phyloP scores from a whole-genome alignment of 2,797 vertebrate species.

The Helostoma temminkii region DNA sequence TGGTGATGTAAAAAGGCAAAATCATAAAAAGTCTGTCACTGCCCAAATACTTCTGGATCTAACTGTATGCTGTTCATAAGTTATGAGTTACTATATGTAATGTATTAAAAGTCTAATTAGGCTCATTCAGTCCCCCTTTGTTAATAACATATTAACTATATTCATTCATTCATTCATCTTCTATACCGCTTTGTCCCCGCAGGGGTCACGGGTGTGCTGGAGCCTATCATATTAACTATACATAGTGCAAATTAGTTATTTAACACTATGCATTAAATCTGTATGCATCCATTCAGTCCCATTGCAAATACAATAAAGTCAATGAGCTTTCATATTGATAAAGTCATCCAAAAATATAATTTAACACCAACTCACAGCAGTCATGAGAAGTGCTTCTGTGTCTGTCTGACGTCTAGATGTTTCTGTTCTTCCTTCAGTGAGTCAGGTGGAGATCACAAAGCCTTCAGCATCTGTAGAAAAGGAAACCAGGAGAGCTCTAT shows the following conservation, averaged over 20 bases:
- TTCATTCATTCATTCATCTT: too few relatives aligned
- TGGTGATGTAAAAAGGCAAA: too few relatives aligned
- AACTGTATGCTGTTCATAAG: too few relatives aligned
- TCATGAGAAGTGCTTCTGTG: neutral
- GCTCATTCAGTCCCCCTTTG: too few relatives aligned
- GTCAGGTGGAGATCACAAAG: conserved; percentile 73
- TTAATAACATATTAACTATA: neutral
- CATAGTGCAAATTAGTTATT: too few relatives aligned
- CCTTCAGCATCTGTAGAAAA: conserved; percentile 68
- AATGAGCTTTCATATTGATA: neutral
- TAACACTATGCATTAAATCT: neutral
- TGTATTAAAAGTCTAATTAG: neutral
- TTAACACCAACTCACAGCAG: neutral
- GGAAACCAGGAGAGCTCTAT: conserved; percentile 68
- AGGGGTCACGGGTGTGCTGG: too few relatives aligned
- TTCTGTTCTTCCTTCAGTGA: conserved; percentile 34
- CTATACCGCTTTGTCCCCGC: too few relatives aligned
- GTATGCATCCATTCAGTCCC: neutral
- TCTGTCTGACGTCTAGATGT: neutral
- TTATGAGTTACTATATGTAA: neutral
- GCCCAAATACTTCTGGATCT: too few relatives aligned
- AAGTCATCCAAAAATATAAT: too few relatives aligned
- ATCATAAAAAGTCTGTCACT: too few relatives aligned
- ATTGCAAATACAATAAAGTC: neutral
- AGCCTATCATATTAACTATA: too few relatives aligned